Evolutionary conservation across 2,797 vertebrate genomes (phyloP), one percentile per base, ranked within the genome.

Genomic region (Dermochelys coriacea): DNA sequence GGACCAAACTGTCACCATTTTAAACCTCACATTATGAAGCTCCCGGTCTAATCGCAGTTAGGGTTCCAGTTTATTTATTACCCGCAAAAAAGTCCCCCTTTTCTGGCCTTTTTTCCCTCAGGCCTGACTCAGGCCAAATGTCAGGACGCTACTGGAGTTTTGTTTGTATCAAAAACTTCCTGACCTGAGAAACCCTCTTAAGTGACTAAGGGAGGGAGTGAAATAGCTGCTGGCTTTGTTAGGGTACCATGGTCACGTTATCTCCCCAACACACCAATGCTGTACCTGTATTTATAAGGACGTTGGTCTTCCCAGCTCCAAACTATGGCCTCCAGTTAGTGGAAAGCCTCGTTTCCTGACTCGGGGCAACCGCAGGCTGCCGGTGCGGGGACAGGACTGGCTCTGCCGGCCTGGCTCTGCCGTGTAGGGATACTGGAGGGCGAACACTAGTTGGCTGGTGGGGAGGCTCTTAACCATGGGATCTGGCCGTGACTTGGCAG

Each of bases 1-100:
- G n/a, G 4, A 10, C 19, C 10, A 12, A 41, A 2, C 19, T 3
- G n/a, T 23, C 64, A 11, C 64, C n/a, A 41, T 41, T 71, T 23
- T 6, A 71, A 37, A 23, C 64, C n/a, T n/a, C 19, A 3, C 2
- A 1, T 11, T 23, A 12, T 64, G 71, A 21, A 71, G n/a, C 64
- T 37, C n/a, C 19, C 0, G 19, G 5, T 41, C n/a, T 23, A 8
- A 37, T 5, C n/a, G n/a, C 5, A 4, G 64, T 11, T 10, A 23
- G 19, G 18, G 37, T 71, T 12, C 64, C 64, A 11, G n/a, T 37
- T 68, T 21, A 21, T 47, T 47, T 54, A 54, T 68, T 47, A 52
- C 82, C 29, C 29, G 19, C 59, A 59, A 57, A 45, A 27, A 49
- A 31, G 71, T 64, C 16, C 59, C 29, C 61, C 16, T 5, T 23